These are phyloP conservation scores for Oceanodroma leucorhoa DNA, from an alignment of 2,797 vertebrate genomes.

Conservation along the genomic window DNA sequence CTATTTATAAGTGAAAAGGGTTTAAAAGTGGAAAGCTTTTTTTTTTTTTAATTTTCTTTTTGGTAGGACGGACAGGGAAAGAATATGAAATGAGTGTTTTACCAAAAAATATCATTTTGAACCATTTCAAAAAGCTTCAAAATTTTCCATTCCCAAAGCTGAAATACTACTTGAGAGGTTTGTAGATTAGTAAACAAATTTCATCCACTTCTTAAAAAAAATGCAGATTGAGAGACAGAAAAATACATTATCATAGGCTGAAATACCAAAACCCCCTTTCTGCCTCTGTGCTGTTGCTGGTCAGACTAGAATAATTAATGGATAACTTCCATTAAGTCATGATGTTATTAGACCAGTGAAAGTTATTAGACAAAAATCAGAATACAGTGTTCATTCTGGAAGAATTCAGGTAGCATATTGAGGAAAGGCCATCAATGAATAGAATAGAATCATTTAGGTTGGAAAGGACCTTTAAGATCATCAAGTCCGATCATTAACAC, in stretches of 20 bases:
- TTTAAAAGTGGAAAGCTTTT: slow-evolving; percentile 11
- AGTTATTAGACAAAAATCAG: neutral
- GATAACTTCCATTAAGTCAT: neutral
- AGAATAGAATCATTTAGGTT: neutral
- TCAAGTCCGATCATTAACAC: neutral
- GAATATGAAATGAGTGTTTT: neutral
- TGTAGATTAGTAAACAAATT: neutral
- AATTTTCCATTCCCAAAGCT: neutral
- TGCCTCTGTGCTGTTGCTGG: neutral
- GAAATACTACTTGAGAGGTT: neutral
- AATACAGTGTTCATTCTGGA: neutral
- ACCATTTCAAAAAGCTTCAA: neutral
- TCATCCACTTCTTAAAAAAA: neutral
- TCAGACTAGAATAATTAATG: neutral
- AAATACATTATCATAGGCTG: neutral
- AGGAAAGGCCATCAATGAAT: neutral
- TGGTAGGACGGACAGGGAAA: neutral
- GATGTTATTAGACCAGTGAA: neutral
- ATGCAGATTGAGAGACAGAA: neutral
- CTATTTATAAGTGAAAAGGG: slow-evolving; percentile 7
- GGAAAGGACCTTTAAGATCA: neutral
- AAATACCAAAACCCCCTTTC: neutral
- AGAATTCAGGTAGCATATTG: neutral
- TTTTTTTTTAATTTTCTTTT: neutral
- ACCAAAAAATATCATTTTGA: neutral